Evolutionary conservation across 1,140 invertebrate species (phyloP).

Genomic region (Cephus cinctus): DNA sequence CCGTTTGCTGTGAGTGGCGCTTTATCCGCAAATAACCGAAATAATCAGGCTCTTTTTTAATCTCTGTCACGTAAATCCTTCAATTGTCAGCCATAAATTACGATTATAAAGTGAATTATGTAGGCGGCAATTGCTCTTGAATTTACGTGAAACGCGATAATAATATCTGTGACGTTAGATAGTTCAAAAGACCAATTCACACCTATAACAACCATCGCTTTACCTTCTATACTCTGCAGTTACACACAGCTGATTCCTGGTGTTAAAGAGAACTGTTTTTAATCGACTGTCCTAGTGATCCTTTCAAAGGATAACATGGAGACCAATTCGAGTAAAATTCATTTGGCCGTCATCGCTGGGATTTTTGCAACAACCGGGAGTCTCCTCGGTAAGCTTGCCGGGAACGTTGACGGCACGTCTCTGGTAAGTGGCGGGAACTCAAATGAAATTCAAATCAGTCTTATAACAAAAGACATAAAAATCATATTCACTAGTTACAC

Average conservation of each 20-base stretch:
- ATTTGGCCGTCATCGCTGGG: conserved; percentile 35
- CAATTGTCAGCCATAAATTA: no score
- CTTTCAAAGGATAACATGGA: background rate
- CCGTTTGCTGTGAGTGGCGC: no score
- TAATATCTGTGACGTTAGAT: no score
- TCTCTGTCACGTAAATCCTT: no score
- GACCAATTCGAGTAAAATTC: background rate
- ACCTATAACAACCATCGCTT: no score
- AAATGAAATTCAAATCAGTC: conserved; percentile 13
- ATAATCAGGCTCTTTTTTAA: no score
- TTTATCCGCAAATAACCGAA: no score
- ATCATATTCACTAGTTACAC: no score
- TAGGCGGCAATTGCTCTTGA: no score
- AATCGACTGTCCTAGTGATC: background rate
- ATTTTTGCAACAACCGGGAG: conserved; percentile 42
- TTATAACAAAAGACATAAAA: background rate
- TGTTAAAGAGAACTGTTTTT: background rate
- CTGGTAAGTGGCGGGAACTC: conserved; percentile 30
- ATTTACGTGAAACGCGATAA: no score
- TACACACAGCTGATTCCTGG: no score
- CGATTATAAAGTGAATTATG: no score
- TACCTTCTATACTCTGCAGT: background rate
- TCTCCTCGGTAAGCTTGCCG: conserved; percentile 46
- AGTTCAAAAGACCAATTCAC: background rate
- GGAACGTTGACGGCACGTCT: conserved; percentile 23